These are phyloP conservation scores for Lethenteron reissneri DNA, from an alignment of 2,113 vertebrate species.

Conservation along the genomic window DNA sequence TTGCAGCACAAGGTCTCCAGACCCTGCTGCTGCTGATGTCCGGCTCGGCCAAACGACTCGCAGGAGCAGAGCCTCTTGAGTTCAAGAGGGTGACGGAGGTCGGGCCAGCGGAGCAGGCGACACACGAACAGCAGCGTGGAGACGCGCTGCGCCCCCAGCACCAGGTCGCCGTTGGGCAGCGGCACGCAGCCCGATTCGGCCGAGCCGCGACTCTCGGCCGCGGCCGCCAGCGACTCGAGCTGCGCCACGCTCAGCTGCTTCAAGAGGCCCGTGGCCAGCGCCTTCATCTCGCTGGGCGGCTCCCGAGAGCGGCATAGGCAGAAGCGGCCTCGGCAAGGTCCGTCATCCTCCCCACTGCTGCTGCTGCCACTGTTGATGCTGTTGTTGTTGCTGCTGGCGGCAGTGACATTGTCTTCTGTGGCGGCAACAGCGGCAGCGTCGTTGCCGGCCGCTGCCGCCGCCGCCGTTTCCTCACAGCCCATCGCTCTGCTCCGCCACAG, in stretches of 20 bases:
- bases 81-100: slow-evolving; percentile 16
- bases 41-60: background rate
- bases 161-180: slow-evolving; percentile 1
- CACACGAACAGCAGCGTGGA: slow-evolving; percentile 20
- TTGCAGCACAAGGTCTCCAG: slow-evolving; percentile 18
- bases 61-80: slow-evolving; percentile 21
- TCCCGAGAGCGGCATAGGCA: slow-evolving; percentile 12
- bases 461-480: background rate
- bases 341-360: no score
- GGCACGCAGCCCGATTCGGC: slow-evolving; percentile 17
- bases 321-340: no score
- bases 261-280: slow-evolving; percentile 14
- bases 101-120: slow-evolving; percentile 24
- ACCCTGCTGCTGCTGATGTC: no score
- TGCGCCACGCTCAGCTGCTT: slow-evolving; percentile 24
- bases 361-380: no score
- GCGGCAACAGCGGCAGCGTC: background rate
- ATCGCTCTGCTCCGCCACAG: slow-evolving; percentile 20
- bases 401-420: no score
- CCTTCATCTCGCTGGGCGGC: slow-evolving; percentile 13
- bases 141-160: slow-evolving; percentile 10
- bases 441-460: background rate
- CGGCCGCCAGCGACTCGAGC: slow-evolving; percentile 20
- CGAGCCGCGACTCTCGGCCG: slow-evolving; percentile 16
- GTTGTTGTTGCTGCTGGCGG: no score